Base-by-base conservation (phyloP, 2,888 invertebrate species). In the Andrena fulva region DNA sequence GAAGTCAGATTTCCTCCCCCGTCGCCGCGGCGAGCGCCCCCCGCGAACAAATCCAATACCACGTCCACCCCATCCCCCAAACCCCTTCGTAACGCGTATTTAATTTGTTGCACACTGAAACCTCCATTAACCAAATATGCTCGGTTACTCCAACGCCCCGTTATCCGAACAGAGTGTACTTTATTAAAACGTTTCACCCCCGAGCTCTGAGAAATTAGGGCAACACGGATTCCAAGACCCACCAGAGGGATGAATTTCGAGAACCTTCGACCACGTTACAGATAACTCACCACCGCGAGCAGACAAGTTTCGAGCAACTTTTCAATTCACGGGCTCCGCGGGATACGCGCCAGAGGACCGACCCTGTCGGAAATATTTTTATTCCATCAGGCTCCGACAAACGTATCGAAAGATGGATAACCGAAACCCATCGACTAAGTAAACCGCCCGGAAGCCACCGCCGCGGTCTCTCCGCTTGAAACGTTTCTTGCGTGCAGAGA, bases 1-100 rank as follows among this genome's bases (percentile, higher is more conserved):
- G 70, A 89, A 91, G 90, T 91, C 91, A 89, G 91, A 91, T 91
- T 91, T 91, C 87, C 85, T 74, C 77, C 78, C 80, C 69, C 81
- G 73, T 56, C 69, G 80, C 73, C 80, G 60, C 71, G 71, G 70
- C 78, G 73, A 77, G 77, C 82, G 80, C 74, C 70, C 77, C 77
- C 80, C 74, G 70, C 77, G 86, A 84, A 69, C 82, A 82, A 84
- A 90, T 89, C 85, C 88, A 83, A 89, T 88, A 89, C 80, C 66
- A 63, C 42, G 48, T 59, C 64, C 48, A 10, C 56, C 50, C 52
- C 33, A n/a, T 27, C 31, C 54, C 66, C 50, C 69, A n/a, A 77
- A 27, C 54, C 7, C 24, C 56, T 31, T n/a, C 71, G 56, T 71
- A 54, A 80, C 77, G 83, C 77, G 72, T 81, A 81, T 88, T 88